These are phyloP conservation scores for Radopholus similis DNA, from an alignment of 1,140 invertebrate genomes.

Conservation along the genomic window DNA sequence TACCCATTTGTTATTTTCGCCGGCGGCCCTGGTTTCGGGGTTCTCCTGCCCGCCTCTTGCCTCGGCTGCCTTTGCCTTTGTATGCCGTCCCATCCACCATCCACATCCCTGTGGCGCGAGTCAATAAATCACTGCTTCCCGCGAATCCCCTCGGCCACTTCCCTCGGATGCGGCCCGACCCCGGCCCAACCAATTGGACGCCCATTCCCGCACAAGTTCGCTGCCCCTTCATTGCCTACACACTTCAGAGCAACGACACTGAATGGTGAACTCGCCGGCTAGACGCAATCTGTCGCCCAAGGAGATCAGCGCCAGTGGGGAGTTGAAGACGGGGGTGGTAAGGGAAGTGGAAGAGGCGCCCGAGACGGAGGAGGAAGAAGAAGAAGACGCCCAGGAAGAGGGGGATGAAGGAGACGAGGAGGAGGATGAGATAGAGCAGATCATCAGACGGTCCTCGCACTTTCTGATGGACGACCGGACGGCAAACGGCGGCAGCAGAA, in stretches of 20 bases:
- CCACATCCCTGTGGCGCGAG: neutral
- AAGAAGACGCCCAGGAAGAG: constrained; percentile 10
- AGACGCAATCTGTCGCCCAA: neutral
- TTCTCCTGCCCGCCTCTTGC: neutral
- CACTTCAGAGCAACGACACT: neutral
- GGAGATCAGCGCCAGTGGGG: neutral
- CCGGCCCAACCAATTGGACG: too few species aligned
- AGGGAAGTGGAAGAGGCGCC: neutral
- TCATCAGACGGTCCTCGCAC: constrained; percentile 2
- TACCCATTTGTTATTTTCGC: neutral
- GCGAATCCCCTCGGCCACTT: neutral
- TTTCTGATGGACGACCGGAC: neutral
- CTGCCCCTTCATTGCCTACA: neutral
- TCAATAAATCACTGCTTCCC: constrained; percentile 1
- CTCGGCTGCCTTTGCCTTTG: neutral
- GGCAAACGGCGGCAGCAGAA: neutral
- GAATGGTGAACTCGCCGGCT: neutral
- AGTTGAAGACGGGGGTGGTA: neutral
- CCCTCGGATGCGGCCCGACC: neutral
- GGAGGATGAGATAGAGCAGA: constrained; percentile 20
- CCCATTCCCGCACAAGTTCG: neutral
- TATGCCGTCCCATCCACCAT: neutral
- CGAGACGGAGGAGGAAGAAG: constrained; percentile 2
- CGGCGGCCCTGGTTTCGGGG: neutral
- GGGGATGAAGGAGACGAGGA: constrained; percentile 18